phyloP scores from a whole-genome alignment of 2,888 invertebrate genomes.

The Caenorhabditis zanzibari region DNA sequence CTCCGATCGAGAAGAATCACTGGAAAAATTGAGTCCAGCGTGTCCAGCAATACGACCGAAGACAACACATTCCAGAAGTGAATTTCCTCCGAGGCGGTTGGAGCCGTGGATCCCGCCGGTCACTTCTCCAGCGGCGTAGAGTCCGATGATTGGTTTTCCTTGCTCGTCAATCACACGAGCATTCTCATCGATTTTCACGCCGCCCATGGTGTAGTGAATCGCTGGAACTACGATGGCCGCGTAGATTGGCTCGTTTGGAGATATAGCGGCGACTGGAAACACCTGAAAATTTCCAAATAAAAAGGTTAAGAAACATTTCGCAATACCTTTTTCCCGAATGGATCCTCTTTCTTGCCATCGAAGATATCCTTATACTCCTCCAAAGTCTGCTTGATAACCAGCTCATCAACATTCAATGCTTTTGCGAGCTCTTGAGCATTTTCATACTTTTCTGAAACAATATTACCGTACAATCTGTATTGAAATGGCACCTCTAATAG shows the following conservation, averaged over 20 bases:
- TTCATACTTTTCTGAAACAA: conserved; percentile 69
- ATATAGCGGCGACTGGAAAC: conserved; percentile 60
- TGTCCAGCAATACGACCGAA: conserved; percentile 82
- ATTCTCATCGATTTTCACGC: conserved; percentile 80
- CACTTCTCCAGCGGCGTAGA: conserved; percentile 83
- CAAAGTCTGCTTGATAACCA: conserved; percentile 72
- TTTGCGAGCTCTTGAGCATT: conserved; percentile 76
- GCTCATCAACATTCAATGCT: conserved; percentile 67
- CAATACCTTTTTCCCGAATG: conserved; percentile 57
- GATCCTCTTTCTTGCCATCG: conserved; percentile 50
- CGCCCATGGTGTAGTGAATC: conserved; percentile 84
- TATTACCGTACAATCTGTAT: too few relatives aligned
- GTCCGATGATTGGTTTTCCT: conserved; percentile 78
- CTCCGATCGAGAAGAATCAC: conserved; percentile 19
- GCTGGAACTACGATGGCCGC: conserved; percentile 80
- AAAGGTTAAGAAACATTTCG: not conserved
- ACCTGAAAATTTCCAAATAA: conserved; percentile 27
- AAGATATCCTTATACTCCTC: conserved; percentile 75
- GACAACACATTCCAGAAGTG: conserved; percentile 83
- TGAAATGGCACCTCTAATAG: too few relatives aligned
- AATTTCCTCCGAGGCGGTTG: conserved; percentile 83
- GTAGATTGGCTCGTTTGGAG: conserved; percentile 78
- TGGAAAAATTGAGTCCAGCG: conserved; percentile 19
- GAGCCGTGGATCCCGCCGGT: conserved; percentile 83
- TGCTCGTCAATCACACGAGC: conserved; percentile 79